Conservation (phyloP, 2,797 vertebrate genomes). For the Cetoscarus ocellatus region DNA sequence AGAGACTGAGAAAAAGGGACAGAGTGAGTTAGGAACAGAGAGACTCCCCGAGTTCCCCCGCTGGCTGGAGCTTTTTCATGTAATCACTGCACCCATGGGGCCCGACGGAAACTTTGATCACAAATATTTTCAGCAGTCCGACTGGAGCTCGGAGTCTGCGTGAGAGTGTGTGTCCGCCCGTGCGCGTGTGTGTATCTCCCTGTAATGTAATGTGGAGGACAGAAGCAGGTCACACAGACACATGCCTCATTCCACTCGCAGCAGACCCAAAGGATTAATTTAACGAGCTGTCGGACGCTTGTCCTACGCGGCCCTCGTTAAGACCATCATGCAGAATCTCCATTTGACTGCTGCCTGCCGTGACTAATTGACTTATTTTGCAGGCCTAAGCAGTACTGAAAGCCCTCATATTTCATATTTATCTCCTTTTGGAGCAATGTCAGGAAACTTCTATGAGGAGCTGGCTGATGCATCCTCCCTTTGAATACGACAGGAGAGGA, state of each 20-base stretch:
- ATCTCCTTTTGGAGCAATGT: constrained; percentile 72
- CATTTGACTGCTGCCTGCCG: constrained; percentile 82
- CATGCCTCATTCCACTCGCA: constrained; percentile 79
- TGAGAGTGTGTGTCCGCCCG: constrained; percentile 4
- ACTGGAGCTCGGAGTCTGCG: constrained; percentile 54
- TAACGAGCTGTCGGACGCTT: constrained; percentile 84
- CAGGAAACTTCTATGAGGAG: constrained; percentile 67
- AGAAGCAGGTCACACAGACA: constrained; percentile 83
- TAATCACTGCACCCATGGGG: constrained; percentile 54
- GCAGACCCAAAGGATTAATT: constrained; percentile 84
- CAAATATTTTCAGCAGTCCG: constrained; percentile 67
- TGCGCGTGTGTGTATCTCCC: constrained; percentile 9
- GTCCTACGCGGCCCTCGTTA: constrained; percentile 82
- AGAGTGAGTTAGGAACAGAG: constrained; percentile 33
- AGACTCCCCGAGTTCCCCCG: constrained; percentile 47
- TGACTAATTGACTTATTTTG: constrained; percentile 86
- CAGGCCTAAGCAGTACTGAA: constrained; percentile 80
- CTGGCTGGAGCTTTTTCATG: constrained; percentile 56
- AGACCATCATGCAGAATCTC: constrained; percentile 82
- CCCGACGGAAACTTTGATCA: constrained; percentile 72
- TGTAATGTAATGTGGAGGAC: constrained; percentile 78
- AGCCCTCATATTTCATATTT: constrained; percentile 83
- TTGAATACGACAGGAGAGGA: constrained; percentile 26
- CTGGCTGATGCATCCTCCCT: constrained; percentile 32
- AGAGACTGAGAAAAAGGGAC: constrained; percentile 32